Conservation (phyloP, 2,113 vertebrate species). For the Oenanthe oenanthe region DNA sequence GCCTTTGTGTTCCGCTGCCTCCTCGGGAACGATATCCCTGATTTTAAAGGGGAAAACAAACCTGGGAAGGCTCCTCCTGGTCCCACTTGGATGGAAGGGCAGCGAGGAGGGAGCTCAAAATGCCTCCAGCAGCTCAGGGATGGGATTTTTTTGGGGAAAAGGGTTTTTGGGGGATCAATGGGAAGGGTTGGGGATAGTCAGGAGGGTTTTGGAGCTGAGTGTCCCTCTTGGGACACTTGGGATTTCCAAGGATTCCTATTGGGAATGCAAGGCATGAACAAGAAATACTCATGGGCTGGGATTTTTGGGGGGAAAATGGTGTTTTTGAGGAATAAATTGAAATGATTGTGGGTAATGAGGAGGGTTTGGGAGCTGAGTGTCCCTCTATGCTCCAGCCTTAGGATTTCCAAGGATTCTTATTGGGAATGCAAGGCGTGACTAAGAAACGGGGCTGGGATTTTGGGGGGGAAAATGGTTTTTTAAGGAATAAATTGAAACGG, state of each 20-base stretch:
- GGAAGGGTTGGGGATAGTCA: no score
- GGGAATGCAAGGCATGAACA: no score
- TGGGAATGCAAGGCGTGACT: no score
- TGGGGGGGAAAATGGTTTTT: no score
- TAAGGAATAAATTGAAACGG: no score
- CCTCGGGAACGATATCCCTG: neutral
- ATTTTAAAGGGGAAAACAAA: neutral
- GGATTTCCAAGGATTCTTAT: neutral
- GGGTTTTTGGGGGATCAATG: neutral
- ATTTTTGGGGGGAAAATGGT: neutral
- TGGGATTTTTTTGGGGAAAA: neutral
- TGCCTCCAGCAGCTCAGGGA: rapidly evolving
- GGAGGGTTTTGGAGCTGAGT: rapidly evolving
- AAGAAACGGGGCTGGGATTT: no score
- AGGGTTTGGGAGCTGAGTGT: neutral
- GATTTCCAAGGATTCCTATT: no score
- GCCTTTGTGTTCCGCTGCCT: neutral
- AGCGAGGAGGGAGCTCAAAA: neutral
- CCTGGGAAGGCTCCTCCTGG: neutral
- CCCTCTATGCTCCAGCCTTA: neutral
- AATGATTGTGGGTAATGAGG: neutral
- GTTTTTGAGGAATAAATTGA: neutral
- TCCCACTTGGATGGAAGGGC: rapidly evolving
- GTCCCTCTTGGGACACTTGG: rapidly evolving
- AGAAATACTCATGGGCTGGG: neutral